Conservation (phyloP, 2,888 invertebrate genomes). For the Scaptodrosophila latifasciaeformis region DNA sequence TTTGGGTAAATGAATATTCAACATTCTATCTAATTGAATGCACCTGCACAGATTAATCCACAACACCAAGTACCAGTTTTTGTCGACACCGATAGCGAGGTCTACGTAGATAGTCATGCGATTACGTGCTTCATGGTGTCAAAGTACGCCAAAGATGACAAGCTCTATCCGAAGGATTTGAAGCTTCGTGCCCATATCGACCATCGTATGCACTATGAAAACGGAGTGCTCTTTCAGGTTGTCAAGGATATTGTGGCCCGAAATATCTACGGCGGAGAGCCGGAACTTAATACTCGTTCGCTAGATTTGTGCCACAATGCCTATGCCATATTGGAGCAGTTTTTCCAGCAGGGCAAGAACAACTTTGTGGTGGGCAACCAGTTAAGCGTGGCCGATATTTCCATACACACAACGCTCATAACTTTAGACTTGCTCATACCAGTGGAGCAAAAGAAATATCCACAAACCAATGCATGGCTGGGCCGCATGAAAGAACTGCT, state of each 20-base stretch:
- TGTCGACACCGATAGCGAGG: conserved; percentile 76
- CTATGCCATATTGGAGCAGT: conserved; percentile 70
- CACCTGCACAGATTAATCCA: conserved; percentile 76
- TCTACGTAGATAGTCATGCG: conserved; percentile 77
- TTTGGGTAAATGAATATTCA: neutral
- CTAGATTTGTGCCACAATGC: conserved; percentile 63
- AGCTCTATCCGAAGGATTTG: conserved; percentile 78
- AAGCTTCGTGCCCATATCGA: conserved; percentile 77
- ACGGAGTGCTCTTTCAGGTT: conserved; percentile 76
- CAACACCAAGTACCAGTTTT: conserved; percentile 78
- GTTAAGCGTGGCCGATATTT: conserved; percentile 76
- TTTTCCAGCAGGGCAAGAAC: conserved; percentile 60
- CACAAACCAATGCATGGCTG: conserved; percentile 63
- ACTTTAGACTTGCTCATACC: conserved; percentile 72
- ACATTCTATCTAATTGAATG: neutral
- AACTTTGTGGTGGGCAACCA: conserved; percentile 62
- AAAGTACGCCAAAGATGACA: conserved; percentile 77
- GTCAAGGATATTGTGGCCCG: conserved; percentile 74
- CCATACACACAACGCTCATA: conserved; percentile 74
- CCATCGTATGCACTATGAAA: conserved; percentile 77
- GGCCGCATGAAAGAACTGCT: conserved; percentile 60
- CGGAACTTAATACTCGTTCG: conserved; percentile 57
- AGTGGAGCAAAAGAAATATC: conserved; percentile 58
- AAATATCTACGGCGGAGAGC: conserved; percentile 67
- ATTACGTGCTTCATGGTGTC: conserved; percentile 76